Base-by-base conservation (phyloP, 2,797 vertebrate genomes). In the Hoplostethus atlanticus region DNA sequence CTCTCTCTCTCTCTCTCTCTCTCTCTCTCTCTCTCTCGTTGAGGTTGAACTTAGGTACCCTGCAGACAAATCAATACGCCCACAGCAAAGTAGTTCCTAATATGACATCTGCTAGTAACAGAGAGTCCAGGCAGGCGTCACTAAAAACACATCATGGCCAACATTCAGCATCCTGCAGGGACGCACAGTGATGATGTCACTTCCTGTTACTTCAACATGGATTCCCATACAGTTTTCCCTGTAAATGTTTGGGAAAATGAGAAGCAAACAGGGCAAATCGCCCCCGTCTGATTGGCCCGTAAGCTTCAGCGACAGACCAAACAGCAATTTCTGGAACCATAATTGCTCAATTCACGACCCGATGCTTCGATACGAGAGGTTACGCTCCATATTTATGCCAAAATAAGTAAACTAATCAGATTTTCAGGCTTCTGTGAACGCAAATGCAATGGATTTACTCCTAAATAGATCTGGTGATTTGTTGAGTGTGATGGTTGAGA, bases 371-470 rank as follows among this genome's bases (percentile, higher is more conserved):
- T 89, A 91, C 83, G 75, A 76, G 68, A 78, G 59, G 81, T 76
- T 86, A 70, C 44, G 54, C 80, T 83, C 46, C 15, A 12, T 81
- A 72, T 87, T 84, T 77, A 78, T 77, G 89, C 90, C 88, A 91
- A 92, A 87, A 88, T 75, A 92, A 91, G 87, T 88, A 91, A 80
- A 76, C 73, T 91, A 93, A 94, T 94, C 89, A 91, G 91, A 94
- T 89, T 70, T 73, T 79, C 74, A 53, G 63, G 74, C 80, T 71
- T 65, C 71, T 42, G 44, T 51, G 53, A 82, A 74, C 82, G 81
- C 52, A 78, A 87, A 81, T 57, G 60, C 58, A 71, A 71, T 80
- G 56, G 70, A 79, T 85, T 83, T 84, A 87, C 85, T 79, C 79
- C 59, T 83, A 83, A 84, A 84, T 50, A 86, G 79, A 84, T 77